Evolutionary conservation across 2,113 vertebrate genomes (phyloP).

Genomic region (Orcinus orca): DNA sequence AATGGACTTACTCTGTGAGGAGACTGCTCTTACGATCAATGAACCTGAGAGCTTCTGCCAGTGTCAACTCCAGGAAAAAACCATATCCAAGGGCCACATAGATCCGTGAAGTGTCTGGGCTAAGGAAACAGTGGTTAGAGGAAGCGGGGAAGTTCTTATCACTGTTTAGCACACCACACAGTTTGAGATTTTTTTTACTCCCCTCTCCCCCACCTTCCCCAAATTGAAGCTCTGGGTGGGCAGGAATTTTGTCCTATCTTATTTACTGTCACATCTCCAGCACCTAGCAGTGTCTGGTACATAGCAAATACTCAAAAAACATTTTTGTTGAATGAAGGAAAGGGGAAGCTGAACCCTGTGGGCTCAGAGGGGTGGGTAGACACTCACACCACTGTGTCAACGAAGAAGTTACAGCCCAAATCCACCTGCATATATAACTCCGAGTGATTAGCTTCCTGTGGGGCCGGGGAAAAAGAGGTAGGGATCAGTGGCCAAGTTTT

Average conservation of each 20-base stretch:
- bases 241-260: conserved; percentile 20
- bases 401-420: conserved; percentile 92
- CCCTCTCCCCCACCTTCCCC: background rate
- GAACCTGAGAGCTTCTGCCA: conserved; percentile 89
- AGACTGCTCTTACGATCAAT: conserved; percentile 91
- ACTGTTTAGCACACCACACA: conserved; percentile 8
- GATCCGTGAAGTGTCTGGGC: conserved; percentile 88
- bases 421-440: conserved; percentile 90
- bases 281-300: background rate
- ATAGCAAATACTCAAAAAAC: conserved; percentile 26
- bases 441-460: conserved; percentile 83
- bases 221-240: conserved; percentile 30
- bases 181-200: conserved; percentile 1
- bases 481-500: conserved; percentile 32
- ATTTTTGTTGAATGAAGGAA: conserved; percentile 20
- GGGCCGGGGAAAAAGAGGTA: conserved; percentile 43
- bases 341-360: conserved; percentile 4
- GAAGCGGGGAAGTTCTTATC: background rate
- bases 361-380: background rate
- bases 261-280: conserved; percentile 21
- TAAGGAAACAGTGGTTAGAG: conserved; percentile 67
- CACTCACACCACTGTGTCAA: conserved; percentile 92
- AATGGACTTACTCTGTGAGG: conserved; percentile 85
- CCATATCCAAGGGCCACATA: conserved; percentile 91
- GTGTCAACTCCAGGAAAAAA: conserved; percentile 91